phyloP scores from a whole-genome alignment of 2,888 invertebrate genomes.

The Drosophila phalerata region DNA sequence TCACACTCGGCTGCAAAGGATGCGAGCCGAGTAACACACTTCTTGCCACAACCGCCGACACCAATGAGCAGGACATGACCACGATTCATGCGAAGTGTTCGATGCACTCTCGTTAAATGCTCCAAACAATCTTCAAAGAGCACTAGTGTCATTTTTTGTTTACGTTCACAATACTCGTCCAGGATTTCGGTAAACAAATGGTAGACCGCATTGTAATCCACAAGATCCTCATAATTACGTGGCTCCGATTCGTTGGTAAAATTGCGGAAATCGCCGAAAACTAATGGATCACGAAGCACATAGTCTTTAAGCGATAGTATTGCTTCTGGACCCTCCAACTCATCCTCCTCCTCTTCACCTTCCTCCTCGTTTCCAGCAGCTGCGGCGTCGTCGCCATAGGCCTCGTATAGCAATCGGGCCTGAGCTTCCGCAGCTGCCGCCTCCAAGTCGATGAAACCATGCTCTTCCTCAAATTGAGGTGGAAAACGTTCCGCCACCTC shows the following conservation, averaged over 20 bases:
- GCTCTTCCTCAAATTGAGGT: conserved; percentile 71
- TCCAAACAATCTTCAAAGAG: conserved; percentile 96
- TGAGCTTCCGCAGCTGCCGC: conserved; percentile 62
- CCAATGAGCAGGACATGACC: conserved; percentile 95
- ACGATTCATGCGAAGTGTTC: conserved; percentile 91
- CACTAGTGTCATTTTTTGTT: conserved; percentile 91
- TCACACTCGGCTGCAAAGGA: conserved; percentile 94
- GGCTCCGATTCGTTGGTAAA: conserved; percentile 92
- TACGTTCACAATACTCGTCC: conserved; percentile 93
- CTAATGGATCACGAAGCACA: conserved; percentile 91
- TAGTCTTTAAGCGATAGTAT: conserved; percentile 87
- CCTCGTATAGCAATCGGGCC: conserved; percentile 63
- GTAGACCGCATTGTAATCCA: conserved; percentile 96
- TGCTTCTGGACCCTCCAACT: conserved; percentile 38
- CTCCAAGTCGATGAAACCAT: conserved; percentile 77
- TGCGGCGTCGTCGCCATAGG: conserved; percentile 40
- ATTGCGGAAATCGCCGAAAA: conserved; percentile 96
- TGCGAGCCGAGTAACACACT: conserved; percentile 91
- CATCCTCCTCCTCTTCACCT: conserved; percentile 54
- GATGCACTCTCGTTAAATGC: conserved; percentile 94
- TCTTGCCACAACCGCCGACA: conserved; percentile 96
- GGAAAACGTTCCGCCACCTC: conserved; percentile 87
- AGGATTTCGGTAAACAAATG: conserved; percentile 95
- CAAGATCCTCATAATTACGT: conserved; percentile 94
- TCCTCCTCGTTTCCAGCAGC: conserved; percentile 51